Percentiles rank a stretch among this genome's conserved stretches.
These are phyloP conservation scores for Menidia beryllina DNA, from an alignment of 2,113 vertebrate species.

Conservation along the genomic window DNA sequence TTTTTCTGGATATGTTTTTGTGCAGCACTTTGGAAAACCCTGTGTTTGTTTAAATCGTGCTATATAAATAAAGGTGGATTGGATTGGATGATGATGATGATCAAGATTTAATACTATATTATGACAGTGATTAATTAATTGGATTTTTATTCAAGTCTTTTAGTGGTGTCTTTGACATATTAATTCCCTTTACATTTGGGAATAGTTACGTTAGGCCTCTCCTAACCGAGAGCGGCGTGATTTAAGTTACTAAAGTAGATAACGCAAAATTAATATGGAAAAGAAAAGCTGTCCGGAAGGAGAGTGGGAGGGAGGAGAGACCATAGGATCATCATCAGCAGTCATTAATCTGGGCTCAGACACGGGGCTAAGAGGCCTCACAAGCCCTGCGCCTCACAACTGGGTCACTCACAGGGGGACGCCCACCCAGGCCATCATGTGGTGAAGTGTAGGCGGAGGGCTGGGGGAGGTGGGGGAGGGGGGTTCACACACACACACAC, in stretches of 20 bases:
- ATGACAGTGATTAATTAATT: too few species aligned
- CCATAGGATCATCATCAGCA: conserved; percentile 77
- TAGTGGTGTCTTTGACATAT: conserved; percentile 14
- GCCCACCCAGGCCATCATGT: conserved; percentile 78
- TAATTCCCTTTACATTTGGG: neutral
- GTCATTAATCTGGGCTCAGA: conserved; percentile 87
- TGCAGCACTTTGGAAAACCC: too few species aligned
- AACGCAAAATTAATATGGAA: conserved; percentile 13
- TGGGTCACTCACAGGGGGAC: conserved; percentile 80
- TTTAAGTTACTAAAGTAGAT: conserved; percentile 34
- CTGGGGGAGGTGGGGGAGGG: conserved; percentile 55
- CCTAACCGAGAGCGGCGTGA: conserved; percentile 14
- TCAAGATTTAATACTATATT: too few species aligned
- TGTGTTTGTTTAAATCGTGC: too few species aligned
- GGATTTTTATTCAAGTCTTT: too few species aligned
- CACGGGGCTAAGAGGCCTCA: conserved; percentile 77
- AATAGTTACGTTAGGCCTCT: neutral
- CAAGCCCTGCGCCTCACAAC: conserved; percentile 77
- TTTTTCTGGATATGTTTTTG: too few species aligned
- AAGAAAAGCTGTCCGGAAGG: conserved; percentile 32
- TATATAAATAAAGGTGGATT: too few species aligned
- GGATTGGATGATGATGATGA: too few species aligned
- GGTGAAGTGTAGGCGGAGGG: conserved; percentile 68
- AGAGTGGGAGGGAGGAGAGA: conserved; percentile 54
- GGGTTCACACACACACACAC: conserved; percentile 60